Evolutionary conservation across 92 coral and sea anemone genomes (phyloP).

Genomic region (Actinostola sp.): DNA sequence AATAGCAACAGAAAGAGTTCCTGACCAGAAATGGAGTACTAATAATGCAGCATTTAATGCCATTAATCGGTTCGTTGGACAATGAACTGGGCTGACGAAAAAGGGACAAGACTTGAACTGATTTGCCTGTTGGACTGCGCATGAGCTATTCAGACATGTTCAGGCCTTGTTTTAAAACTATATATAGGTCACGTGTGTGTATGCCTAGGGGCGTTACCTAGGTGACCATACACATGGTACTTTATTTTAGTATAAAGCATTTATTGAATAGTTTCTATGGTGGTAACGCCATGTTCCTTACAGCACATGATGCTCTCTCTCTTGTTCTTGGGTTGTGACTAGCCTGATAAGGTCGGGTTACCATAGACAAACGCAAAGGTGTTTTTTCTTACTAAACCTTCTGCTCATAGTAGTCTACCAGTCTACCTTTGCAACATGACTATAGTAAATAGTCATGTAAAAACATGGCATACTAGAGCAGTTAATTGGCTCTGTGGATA

Average conservation of each 20-base stretch:
- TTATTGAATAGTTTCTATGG: conserved; percentile 17
- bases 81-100: conserved; percentile 2
- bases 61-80: neutral
- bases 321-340: too few species aligned
- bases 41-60: conserved; percentile 8
- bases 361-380: too few species aligned
- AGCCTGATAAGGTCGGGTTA: too few species aligned
- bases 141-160: conserved; percentile 4
- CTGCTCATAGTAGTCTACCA: neutral
- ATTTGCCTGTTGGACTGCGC: neutral
- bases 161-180: conserved; percentile 16
- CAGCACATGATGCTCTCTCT: too few species aligned
- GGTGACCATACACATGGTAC: conserved; percentile 21
- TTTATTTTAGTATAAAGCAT: conserved; percentile 22
- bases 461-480: too few species aligned
- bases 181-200: conserved; percentile 7
- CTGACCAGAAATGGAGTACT: conserved; percentile 15
- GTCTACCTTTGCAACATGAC: conserved; percentile 12
- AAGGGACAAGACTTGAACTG: conserved; percentile 14
- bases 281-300: conserved; percentile 14
- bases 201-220: neutral
- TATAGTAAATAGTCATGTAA: too few species aligned
- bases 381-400: too few species aligned
- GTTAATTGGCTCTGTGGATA: conserved; percentile 7
- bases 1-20: conserved; percentile 1